Percentiles rank a stretch among this genome's conserved stretches.
These are phyloP conservation scores for Saturnia pavonia DNA, from an alignment of 2,888 invertebrate species.

Conservation along the genomic window DNA sequence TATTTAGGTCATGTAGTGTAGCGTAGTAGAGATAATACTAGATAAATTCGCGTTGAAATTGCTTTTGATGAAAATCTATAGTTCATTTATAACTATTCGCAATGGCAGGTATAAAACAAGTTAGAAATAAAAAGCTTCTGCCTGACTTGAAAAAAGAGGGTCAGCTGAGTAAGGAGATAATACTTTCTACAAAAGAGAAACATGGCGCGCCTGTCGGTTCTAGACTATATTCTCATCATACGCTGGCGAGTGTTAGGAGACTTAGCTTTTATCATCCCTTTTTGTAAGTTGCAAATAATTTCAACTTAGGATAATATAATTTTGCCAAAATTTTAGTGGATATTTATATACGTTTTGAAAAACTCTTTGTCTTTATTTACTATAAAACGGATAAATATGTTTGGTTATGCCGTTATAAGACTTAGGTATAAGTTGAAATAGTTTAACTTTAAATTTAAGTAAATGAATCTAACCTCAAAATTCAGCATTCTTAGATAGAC, in stretches of 20 bases:
- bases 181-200: slow-evolving; percentile 64
- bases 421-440: no score
- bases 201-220: slow-evolving; percentile 68
- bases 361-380: no score
- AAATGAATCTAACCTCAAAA: no score
- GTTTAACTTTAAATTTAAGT: no score
- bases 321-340: no score
- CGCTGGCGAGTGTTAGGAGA: slow-evolving; percentile 80
- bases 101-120: slow-evolving; percentile 61
- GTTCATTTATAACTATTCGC: background rate
- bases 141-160: slow-evolving; percentile 74
- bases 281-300: slow-evolving; percentile 51
- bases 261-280: slow-evolving; percentile 70
- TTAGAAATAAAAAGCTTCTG: slow-evolving; percentile 69
- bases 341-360: no score
- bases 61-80: slow-evolving; percentile 1
- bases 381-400: no score
- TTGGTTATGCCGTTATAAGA: no score
- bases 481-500: no score
- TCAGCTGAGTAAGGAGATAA: slow-evolving; percentile 59
- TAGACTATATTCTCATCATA: slow-evolving; percentile 83
- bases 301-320: no score
- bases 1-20: background rate
- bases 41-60: slow-evolving; percentile 13
- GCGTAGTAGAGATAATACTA: background rate